Base-by-base conservation (phyloP, 2,888 invertebrate genomes). In the Chydorus sphaericus region DNA sequence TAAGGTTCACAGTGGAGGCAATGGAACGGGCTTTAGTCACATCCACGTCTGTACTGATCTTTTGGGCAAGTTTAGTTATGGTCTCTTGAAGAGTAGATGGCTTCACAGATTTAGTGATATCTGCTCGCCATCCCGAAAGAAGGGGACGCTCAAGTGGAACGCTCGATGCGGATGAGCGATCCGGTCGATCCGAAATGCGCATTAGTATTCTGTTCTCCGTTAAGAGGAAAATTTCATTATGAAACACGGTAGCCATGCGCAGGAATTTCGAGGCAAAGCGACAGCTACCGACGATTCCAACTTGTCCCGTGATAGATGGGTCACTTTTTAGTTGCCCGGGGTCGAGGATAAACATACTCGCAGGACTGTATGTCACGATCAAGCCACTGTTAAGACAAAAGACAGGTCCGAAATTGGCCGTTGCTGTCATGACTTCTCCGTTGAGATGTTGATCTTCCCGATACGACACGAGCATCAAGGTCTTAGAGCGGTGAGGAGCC, bases 171-270 rank as follows among this genome's bases (percentile, higher is more conserved):
- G 33, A n/a, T 20, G 26, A 52, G 18, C 23, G 56, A 28, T 88
- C 88, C 10, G 89, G 88, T 64, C 76, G 71, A 62, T 78, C 79
- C 36, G 84, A 81, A 50, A 91, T 76, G n/a, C 91, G 75, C 54
- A 90, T 70, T 59, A 91, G 70, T 64, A 83, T 84, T 60, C 88
- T 77, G 49, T 80, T 76, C 0, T 86, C 86, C 67, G 87, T 85
- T 63, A 92, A 71, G 51, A 91, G 74, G 71, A 90, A 90, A 62
- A 91, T 82, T 63, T 74, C 74, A 53, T 66, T 66, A 8, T 64
- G 52, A 26, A 52, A 52, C 23, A 52, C 31, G 6, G 52, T 23
- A 8, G 18, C 52, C 10, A 36, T 33, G 18, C 36, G 33, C 1
- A 52, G 36, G 26, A 23, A 31, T 23, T 44, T 44, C 11, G 36